These are phyloP conservation scores for Triops cancriformis DNA, from an alignment of 1,140 invertebrate genomes.

Conservation along the genomic window DNA sequence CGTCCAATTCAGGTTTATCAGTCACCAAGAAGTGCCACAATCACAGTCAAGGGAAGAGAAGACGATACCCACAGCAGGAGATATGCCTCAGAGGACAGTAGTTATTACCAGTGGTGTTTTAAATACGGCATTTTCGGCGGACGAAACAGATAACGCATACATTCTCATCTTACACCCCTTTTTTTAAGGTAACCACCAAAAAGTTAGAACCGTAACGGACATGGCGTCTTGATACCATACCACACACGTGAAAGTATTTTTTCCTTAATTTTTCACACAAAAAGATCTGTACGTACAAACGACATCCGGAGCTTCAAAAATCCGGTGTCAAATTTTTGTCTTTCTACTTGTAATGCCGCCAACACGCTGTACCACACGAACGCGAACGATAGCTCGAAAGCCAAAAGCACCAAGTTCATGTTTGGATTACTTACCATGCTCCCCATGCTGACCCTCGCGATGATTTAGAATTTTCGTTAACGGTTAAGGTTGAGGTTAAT, in stretches of 20 bases:
- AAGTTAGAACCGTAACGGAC: constrained; percentile 5
- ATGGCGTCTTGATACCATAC: constrained; percentile 5
- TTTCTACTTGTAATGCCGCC: too few relatives aligned
- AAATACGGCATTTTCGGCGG: neutral
- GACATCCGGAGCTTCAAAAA: constrained; percentile 2
- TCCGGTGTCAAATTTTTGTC: neutral
- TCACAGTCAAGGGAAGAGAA: neutral
- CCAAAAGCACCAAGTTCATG: too few relatives aligned
- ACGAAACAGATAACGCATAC: neutral
- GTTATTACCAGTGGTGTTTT: constrained; percentile 1
- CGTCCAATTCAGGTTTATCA: neutral
- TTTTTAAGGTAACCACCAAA: constrained; percentile 3
- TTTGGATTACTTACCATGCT: too few relatives aligned
- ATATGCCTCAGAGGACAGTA: constrained; percentile 1
- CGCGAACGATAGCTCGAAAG: too few relatives aligned
- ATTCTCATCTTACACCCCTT: constrained; percentile 2
- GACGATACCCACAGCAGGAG: neutral
- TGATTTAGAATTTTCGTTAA: neutral
- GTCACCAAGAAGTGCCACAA: neutral
- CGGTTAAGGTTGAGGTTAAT: neutral
- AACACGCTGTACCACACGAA: too few relatives aligned
- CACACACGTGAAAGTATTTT: neutral
- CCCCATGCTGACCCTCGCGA: neutral
- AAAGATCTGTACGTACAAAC: neutral
- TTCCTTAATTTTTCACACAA: neutral